These are phyloP conservation scores for Lates calcarifer DNA, from an alignment of 2,113 vertebrate species.

Conservation along the genomic window DNA sequence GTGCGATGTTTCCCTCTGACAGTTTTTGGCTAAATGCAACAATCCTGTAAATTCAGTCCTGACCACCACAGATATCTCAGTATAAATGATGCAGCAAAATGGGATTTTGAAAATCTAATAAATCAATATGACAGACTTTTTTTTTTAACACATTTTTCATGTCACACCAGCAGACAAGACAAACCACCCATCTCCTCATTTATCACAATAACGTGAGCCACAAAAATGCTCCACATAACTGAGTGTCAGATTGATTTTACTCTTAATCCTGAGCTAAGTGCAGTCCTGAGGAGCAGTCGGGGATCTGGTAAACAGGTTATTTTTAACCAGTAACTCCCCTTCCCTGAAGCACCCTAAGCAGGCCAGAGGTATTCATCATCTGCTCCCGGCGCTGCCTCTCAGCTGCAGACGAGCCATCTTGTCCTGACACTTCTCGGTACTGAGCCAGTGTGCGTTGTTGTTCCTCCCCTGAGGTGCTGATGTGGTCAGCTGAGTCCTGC, in stretches of 20 bases:
- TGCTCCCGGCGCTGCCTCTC: background rate
- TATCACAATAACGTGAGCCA: slow-evolving; percentile 4
- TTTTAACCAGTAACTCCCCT: slow-evolving; percentile 59
- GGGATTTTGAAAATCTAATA: background rate
- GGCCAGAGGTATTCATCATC: slow-evolving; percentile 48
- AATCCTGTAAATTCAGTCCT: no score
- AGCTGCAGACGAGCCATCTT: slow-evolving; percentile 12
- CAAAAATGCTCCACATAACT: slow-evolving; percentile 20
- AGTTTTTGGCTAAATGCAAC: no score
- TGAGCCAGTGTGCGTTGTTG: slow-evolving; percentile 24
- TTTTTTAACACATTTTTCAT: background rate
- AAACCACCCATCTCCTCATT: background rate
- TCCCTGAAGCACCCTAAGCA: slow-evolving; percentile 33
- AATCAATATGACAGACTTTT: background rate
- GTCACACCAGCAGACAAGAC: background rate
- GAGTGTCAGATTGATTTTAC: slow-evolving; percentile 62
- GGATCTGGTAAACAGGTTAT: slow-evolving; percentile 79
- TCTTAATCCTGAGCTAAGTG: slow-evolving; percentile 49
- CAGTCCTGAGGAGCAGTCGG: slow-evolving; percentile 48
- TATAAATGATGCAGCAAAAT: no score
- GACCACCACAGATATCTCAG: background rate
- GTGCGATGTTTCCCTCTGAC: no score
- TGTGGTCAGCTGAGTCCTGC: background rate
- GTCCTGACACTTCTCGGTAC: slow-evolving; percentile 38
- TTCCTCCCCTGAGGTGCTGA: slow-evolving; percentile 4